Base-by-base conservation (phyloP, 1,140 invertebrate species). In the Hylaeus anthracinus region DNA sequence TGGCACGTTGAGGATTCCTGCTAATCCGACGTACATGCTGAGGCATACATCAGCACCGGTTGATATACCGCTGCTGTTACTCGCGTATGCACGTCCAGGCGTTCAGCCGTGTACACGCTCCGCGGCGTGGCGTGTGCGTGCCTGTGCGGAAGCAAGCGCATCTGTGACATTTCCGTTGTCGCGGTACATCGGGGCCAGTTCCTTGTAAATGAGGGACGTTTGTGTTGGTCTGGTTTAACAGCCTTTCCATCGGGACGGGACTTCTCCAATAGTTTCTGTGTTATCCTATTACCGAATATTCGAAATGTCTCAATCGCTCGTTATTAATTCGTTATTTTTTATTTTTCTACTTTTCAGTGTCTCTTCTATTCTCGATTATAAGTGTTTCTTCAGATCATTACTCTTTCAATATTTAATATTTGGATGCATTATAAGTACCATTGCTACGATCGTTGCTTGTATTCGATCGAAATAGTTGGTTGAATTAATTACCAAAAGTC, bases 1-100 rank as follows among this genome's bases (percentile, higher is more conserved):
- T 72, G 78, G 72, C 83, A 89, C 83, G 83, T 64, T 69, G 71
- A 60, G 69, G 70, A 79, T 79, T 78, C 53, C 37, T 37, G 63
- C 63, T 89, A 89, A 89, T 89, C 88, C 86, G 48, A 64, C 48
- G 81, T 73, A 81, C 81, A 85, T 88, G 86, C 75, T 79, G 69
- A 8, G 41, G 82, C 79, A 89, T 89, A 89, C 64, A 86, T 89
- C 87, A 87, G 56, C 58, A 10, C 26, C 66, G 56, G 58, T 81
- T 81, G 80, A 86, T 86, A 61, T 72, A 86, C 65, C 71, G 64
- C 45, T 60, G 56, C 66, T 48, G 65, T 78, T 73, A 45, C 14
- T 48, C 64, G 72, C 76, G 69, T 66, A 72, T 60, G 75, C 45
- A 75, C 39, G 37, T 58, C 41, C 53, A 15, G n/a, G 39, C 37